These are phyloP conservation scores for Caenorhabditis angaria DNA, from an alignment of 2,888 invertebrate species.

Conservation along the genomic window DNA sequence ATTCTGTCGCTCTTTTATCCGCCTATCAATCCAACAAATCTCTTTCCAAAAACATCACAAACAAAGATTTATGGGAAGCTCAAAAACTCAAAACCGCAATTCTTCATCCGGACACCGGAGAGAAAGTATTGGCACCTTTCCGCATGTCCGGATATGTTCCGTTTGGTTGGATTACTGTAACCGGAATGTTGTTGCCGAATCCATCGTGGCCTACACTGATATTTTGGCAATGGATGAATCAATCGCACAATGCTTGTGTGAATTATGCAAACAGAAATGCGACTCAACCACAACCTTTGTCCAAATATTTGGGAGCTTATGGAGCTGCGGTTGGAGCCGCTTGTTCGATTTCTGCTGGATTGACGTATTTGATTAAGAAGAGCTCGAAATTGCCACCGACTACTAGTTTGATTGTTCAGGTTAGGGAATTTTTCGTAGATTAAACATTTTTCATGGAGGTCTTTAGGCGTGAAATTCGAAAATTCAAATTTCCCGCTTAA, in stretches of 20 bases:
- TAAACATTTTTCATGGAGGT: no score
- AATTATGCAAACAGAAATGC: slow-evolving; percentile 76
- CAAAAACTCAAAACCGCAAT: slow-evolving; percentile 74
- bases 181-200: slow-evolving; percentile 75
- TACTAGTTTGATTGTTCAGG: slow-evolving; percentile 73
- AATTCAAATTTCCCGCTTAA: no score
- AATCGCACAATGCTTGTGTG: slow-evolving; percentile 76
- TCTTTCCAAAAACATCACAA: not conserved
- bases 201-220: slow-evolving; percentile 73
- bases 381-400: slow-evolving; percentile 61
- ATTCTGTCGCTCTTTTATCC: slow-evolving; percentile 73
- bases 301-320: slow-evolving; percentile 74
- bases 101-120: slow-evolving; percentile 72
- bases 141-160: slow-evolving; percentile 76
- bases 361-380: slow-evolving; percentile 57
- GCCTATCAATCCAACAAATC: slow-evolving; percentile 34
- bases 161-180: slow-evolving; percentile 75
- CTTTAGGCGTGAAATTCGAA: no score
- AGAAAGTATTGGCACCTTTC: slow-evolving; percentile 75
- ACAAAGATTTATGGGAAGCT: slow-evolving; percentile 74
- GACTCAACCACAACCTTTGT: slow-evolving; percentile 73
- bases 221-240: slow-evolving; percentile 77
- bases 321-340: slow-evolving; percentile 75
- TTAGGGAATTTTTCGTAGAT: slow-evolving; percentile 69
- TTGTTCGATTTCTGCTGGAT: slow-evolving; percentile 46